Base-by-base conservation (phyloP, 2,797 vertebrate species). In the Staurois parvus region DNA sequence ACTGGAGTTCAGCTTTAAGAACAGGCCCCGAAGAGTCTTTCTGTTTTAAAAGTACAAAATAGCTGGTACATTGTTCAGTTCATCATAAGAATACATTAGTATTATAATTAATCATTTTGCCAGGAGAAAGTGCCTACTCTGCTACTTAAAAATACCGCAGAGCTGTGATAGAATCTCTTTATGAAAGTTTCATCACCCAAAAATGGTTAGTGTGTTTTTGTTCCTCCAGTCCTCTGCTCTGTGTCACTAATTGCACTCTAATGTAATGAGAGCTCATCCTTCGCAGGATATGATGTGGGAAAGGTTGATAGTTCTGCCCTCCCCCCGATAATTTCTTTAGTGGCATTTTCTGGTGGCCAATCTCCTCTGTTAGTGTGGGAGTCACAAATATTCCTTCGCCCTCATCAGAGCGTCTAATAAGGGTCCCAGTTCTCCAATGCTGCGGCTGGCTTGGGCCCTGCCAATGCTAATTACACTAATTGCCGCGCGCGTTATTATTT, bases 391-490 rank as follows among this genome's bases (percentile, higher is more conserved):
- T 73, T 68, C n/a, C 80, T 73, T 10, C 40, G 40, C 13, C 59
- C 75, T 73, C 75, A 30, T 79, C 85, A 45, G 62, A 75, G 75
- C 70, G 28, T 40, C 81, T 87, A 87, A 87, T 86, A 83, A 87
- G 80, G 80, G 80, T 74, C 85, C 85, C 76, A 56, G 74, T 68
- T 74, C 52, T 67, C 85, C 75, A 72, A 56, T 29, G 79, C 67
- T 56, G 68, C 76, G 81, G 67, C 80, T 79, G 45, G 69, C 76
- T 82, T n/a, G 80, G 80, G 80, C 81, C 77, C 62, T 75, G 85
- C 85, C 85, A 87, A 83, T 83, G 85, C 80, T 87, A 87, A 87
- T 87, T 87, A 87, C 85, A 13, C 81, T 87, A 87, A 87, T 87
- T 87, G 85, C 85, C 78, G 28, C 21, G 80, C 76, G 30, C 69